phyloP scores from a whole-genome alignment of 1,140 invertebrate species.

The Teleopsis dalmanni region DNA sequence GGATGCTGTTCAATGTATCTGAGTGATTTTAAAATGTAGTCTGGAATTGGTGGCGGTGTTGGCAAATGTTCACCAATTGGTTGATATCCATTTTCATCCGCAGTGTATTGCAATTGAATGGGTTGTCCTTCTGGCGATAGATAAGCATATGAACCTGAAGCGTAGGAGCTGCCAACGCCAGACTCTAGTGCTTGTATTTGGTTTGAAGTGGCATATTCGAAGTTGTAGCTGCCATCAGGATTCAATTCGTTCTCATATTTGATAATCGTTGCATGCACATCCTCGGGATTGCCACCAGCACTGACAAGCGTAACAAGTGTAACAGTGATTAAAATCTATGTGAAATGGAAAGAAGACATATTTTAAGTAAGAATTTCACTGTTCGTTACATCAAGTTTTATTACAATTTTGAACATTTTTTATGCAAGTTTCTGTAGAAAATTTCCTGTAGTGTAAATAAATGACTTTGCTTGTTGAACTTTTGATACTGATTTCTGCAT shows the following conservation, averaged over 20 bases:
- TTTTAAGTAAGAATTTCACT: background rate
- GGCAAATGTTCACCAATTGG: slow-evolving; percentile 65
- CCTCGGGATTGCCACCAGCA: slow-evolving; percentile 17
- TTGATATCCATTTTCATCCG: slow-evolving; percentile 71
- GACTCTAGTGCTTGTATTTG: slow-evolving; percentile 52
- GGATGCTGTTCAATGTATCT: slow-evolving; percentile 52
- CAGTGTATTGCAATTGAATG: slow-evolving; percentile 56
- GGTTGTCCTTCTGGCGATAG: slow-evolving; percentile 44
- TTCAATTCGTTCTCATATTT: slow-evolving; percentile 49
- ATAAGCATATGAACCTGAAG: slow-evolving; percentile 24
- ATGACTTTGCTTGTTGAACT: no score
- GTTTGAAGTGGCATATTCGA: slow-evolving; percentile 52
- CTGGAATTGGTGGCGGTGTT: slow-evolving; percentile 72
- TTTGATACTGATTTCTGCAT: no score
- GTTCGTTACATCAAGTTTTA: background rate
- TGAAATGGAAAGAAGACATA: background rate
- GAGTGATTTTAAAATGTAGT: slow-evolving; percentile 52
- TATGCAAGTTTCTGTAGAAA: background rate
- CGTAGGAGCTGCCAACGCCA: slow-evolving; percentile 38
- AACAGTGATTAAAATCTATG: slow-evolving; percentile 1
- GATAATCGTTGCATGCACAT: slow-evolving; percentile 23
- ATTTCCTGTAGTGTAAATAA: no score
- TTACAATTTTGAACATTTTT: slow-evolving; percentile 17
- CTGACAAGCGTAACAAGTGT: slow-evolving; percentile 16
- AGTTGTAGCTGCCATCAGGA: slow-evolving; percentile 49